A percentile compares a stretch with the other conserved stretches of the same genome.
Conservation (phyloP, 2,797 vertebrate species). For the Fratercula arctica region DNA sequence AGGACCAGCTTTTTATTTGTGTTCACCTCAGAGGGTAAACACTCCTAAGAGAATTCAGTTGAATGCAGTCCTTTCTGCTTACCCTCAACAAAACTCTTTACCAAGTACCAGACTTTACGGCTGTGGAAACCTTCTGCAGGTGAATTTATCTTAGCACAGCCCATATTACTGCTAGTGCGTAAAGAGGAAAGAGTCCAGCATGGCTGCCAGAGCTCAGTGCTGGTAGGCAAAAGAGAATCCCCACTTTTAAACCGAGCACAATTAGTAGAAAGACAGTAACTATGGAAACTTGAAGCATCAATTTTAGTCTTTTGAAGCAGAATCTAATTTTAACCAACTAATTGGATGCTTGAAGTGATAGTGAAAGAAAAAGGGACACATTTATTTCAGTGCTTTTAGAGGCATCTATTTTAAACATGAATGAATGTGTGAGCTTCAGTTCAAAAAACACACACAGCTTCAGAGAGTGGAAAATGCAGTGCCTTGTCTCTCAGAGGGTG, state of each 20-base stretch:
- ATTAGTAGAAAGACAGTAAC: not conserved
- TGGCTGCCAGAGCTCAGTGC: not conserved
- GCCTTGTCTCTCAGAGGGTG: not conserved
- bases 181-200: not conserved
- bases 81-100: not conserved
- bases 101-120: not conserved
- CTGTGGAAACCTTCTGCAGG: not conserved
- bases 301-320: slow-evolving; percentile 25
- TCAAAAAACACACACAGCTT: not conserved
- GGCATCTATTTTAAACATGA: slow-evolving; percentile 26
- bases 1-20: not conserved
- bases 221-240: not conserved
- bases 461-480: not conserved
- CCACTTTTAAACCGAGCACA: not conserved
- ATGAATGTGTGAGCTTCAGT: not conserved
- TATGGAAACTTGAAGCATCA: slow-evolving; percentile 27
- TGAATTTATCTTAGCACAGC: not conserved
- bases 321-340: slow-evolving; percentile 50
- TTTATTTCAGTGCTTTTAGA: not conserved
- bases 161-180: not conserved
- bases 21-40: not conserved
- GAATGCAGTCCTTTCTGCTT: not conserved
- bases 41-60: not conserved
- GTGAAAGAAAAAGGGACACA: not conserved
- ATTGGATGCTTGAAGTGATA: not conserved